Evolutionary conservation across 2,113 vertebrate genomes (phyloP), one percentile per base, ranked within the genome.

Genomic region (Salvelinus sp.): DNA sequence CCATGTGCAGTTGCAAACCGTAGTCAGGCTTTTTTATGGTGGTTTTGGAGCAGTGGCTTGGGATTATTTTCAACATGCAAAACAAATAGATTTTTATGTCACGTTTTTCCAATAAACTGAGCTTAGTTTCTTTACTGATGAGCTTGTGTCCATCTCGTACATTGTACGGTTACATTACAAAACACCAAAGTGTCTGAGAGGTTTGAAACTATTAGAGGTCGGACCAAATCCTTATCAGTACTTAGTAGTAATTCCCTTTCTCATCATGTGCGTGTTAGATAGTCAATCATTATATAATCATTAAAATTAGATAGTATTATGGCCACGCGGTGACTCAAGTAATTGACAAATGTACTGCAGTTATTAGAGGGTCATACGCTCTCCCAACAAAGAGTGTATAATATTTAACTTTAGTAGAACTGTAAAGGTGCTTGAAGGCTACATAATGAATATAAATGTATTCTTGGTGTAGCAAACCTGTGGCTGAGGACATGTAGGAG

Each of bases 141-240:
- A 33, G 18, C 30, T 38, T 22, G 7, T 23, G 3, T 22, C n/a
- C n/a, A 62, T 7, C 58, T 22, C 20, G 6, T 3, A 4, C 4
- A 62, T 23, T 62, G 58, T 54, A 5, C 50, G 16, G n/a, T 23
- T n/a, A 9, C 6, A 62, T 22, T 62, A 74, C 76, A 83, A 73
- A 66, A 28, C 75, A 33, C 76, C 81, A 50, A 83, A 84, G 79
- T 71, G 76, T 62, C 77, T 77, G 81, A 75, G 25, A 84, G 79
- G 88, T 83, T 80, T 44, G 81, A 77, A 60, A 27, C 38, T 44
- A 72, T 73, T 33, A 78, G 86, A 79, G 12, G 71, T 77, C 83
- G 73, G 85, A 90, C 88, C 82, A 87, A 81, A 84, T 82, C 75
- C 83, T 86, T 81, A 86, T 88, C 84, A 84, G 87, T 89, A 87